A percentile compares a stretch with the other conserved stretches of the same genome.
Evolutionary conservation across 2,797 vertebrate species (phyloP).

Genomic region (Schizopygopsis malacanthus): DNA sequence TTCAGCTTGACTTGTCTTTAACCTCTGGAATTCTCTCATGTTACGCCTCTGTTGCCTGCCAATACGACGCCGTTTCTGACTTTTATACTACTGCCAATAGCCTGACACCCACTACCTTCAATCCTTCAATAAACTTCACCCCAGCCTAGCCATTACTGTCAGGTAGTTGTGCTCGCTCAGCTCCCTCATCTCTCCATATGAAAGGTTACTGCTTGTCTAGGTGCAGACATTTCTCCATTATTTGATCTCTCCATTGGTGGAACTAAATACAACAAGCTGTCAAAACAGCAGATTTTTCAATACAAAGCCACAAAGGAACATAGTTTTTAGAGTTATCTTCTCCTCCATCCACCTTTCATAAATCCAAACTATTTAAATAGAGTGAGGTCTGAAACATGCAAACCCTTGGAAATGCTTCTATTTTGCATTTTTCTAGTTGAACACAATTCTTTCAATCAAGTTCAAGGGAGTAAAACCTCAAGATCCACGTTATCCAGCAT

Average conservation of each 20-base stretch:
- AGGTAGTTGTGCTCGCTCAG: background rate
- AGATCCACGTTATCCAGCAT: background rate
- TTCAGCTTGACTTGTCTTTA: conserved; percentile 49
- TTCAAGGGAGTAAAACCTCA: background rate
- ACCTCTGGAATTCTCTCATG: conserved; percentile 37
- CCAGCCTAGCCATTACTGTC: conserved; percentile 9
- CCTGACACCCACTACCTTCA: conserved; percentile 22
- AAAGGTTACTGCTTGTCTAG: conserved; percentile 35
- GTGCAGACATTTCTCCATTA: conserved; percentile 32
- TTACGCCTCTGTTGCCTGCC: conserved; percentile 41
- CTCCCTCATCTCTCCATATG: background rate
- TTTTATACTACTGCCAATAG: conserved; percentile 12
- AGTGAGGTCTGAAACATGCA: background rate
- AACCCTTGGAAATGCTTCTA: background rate
- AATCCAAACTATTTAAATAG: background rate
- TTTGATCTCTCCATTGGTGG: conserved; percentile 4
- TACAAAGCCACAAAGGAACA: background rate
- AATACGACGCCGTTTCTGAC: conserved; percentile 24
- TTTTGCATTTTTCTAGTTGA: background rate
- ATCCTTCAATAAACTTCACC: conserved; percentile 5
- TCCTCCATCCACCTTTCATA: background rate
- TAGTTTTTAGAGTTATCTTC: background rate
- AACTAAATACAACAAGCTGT: background rate
- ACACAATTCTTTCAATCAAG: background rate
- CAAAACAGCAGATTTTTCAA: conserved; percentile 9